Evolutionary conservation across 2,888 invertebrate genomes (phyloP).

Genomic region (Mesopsocus fuscifrons): DNA sequence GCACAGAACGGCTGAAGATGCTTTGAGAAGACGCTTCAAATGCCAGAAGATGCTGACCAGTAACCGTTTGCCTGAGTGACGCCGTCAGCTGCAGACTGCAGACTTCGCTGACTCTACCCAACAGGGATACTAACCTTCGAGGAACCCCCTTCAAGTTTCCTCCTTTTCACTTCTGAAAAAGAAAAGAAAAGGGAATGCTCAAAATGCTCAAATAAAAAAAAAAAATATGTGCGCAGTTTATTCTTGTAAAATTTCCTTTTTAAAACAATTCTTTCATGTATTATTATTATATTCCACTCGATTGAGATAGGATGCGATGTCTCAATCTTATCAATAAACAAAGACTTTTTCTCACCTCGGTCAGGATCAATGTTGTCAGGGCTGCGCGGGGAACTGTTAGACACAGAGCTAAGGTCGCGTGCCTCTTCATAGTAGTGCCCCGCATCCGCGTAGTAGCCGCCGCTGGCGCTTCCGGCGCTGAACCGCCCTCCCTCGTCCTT

Average conservation of each 20-base stretch:
- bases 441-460: constrained; percentile 27
- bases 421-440: constrained; percentile 22
- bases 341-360: constrained; percentile 25
- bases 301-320: too few species aligned
- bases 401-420: constrained; percentile 35
- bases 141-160: constrained; percentile 55
- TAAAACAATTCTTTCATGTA: too few species aligned
- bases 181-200: constrained; percentile 9
- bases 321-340: too few species aligned
- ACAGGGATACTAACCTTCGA: constrained; percentile 69
- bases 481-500: background rate
- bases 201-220: background rate
- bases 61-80: background rate
- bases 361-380: constrained; percentile 36
- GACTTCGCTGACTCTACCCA: constrained; percentile 23
- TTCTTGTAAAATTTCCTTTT: too few species aligned
- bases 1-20: too few species aligned
- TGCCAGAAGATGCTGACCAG: too few species aligned
- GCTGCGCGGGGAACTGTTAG: constrained; percentile 30
- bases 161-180: constrained; percentile 54
- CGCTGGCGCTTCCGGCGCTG: constrained; percentile 22
- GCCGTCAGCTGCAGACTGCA: constrained; percentile 10
- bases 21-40: too few species aligned
- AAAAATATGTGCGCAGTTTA: too few species aligned
- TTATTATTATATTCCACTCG: too few species aligned